A percentile compares a stretch with the other conserved stretches of the same genome.
phyloP scores from a whole-genome alignment of 2,113 vertebrate species.

The Zosterops japonicus region DNA sequence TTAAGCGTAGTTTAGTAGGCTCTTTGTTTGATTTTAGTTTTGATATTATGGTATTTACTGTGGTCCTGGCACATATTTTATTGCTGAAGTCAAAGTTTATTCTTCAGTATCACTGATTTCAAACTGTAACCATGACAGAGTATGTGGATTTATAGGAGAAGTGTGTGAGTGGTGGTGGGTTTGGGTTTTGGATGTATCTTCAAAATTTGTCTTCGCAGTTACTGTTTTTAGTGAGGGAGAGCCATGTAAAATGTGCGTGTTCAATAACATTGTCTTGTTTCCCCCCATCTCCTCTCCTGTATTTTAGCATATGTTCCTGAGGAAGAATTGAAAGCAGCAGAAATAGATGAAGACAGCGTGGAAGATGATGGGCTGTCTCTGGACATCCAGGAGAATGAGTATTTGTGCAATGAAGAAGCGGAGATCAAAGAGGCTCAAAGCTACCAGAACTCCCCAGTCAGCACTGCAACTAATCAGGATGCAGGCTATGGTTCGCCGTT shows the following conservation, averaged over 20 bases:
- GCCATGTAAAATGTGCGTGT: background rate
- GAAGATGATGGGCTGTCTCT: constrained; percentile 89
- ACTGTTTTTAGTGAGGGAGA: background rate
- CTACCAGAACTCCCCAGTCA: constrained; percentile 94
- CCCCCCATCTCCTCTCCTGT: constrained; percentile 42
- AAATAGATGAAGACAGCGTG: constrained; percentile 84
- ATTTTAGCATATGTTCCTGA: constrained; percentile 94
- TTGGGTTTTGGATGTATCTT: background rate
- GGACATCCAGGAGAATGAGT: constrained; percentile 89
- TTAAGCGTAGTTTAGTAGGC: background rate
- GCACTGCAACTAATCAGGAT: constrained; percentile 94
- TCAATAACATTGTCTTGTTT: constrained; percentile 44
- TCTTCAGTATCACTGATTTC: background rate
- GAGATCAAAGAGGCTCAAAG: constrained; percentile 88
- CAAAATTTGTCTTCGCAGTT: constrained; percentile 9
- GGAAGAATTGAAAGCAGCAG: constrained; percentile 90
- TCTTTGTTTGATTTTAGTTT: constrained; percentile 29
- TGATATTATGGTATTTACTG: background rate
- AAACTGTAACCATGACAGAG: background rate
- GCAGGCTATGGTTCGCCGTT: constrained; percentile 94
- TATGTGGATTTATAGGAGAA: background rate
- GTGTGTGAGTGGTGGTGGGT: background rate
- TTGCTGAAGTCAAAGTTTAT: constrained; percentile 22
- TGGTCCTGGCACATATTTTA: constrained; percentile 11
- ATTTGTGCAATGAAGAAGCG: constrained; percentile 86